phyloP scores from a whole-genome alignment of 2,888 invertebrate species.

The Leucoptera coffeella region DNA sequence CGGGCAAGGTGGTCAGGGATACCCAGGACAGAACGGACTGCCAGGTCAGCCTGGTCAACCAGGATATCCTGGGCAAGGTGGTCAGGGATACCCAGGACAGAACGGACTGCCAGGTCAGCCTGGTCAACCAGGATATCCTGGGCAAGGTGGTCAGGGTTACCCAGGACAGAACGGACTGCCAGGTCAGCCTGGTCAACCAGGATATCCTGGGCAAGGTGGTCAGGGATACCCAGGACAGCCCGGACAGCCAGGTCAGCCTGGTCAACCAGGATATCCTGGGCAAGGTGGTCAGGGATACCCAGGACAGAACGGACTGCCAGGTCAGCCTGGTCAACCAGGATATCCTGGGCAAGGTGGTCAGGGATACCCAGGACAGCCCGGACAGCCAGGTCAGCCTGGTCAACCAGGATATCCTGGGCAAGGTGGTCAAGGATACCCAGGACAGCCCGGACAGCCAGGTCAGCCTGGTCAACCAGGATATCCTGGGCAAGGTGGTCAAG shows the following conservation, averaged over 20 bases:
- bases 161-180: no score
- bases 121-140: constrained; percentile 27
- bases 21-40: constrained; percentile 1
- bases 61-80: constrained; percentile 3
- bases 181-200: constrained; percentile 1
- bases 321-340: constrained; percentile 10
- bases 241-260: constrained; percentile 1
- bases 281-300: constrained; percentile 5
- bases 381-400: constrained; percentile 10
- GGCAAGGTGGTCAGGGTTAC: no score
- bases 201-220: constrained; percentile 1
- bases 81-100: constrained; percentile 10
- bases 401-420: no score
- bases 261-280: constrained; percentile 4
- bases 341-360: constrained; percentile 11
- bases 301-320: constrained; percentile 7
- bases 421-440: no score
- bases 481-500: no score
- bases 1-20: no score
- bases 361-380: constrained; percentile 31
- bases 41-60: constrained; percentile 3
- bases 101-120: constrained; percentile 43
- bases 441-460: no score
- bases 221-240: constrained; percentile 1
- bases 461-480: no score